Evolutionary conservation across 2,113 vertebrate species (phyloP).

Genomic region (Plestiodon gilberti): DNA sequence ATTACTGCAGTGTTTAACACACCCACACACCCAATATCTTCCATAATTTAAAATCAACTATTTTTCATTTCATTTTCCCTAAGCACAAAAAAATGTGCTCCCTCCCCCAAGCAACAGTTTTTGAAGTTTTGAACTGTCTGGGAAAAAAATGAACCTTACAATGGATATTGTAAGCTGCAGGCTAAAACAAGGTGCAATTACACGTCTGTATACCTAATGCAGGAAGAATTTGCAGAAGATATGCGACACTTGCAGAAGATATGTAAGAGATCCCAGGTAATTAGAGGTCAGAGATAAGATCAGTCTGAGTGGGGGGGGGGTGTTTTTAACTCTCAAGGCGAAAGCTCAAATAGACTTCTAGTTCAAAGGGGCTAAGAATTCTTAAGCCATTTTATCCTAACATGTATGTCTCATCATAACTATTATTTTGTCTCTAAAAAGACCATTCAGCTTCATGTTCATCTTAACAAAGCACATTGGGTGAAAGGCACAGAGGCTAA

Average conservation of each 20-base stretch:
- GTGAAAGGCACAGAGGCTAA: background rate
- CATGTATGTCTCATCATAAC: background rate
- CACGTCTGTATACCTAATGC: background rate
- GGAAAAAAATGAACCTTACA: background rate
- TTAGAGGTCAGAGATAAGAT: background rate
- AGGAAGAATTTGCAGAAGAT: background rate
- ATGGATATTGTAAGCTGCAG: background rate
- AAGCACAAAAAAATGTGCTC: background rate
- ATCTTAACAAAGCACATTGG: too few species aligned
- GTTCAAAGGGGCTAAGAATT: background rate
- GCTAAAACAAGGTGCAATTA: background rate
- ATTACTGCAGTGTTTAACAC: too few species aligned
- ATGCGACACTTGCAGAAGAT: too few species aligned
- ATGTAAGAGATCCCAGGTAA: background rate
- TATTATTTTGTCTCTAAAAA: too few species aligned
- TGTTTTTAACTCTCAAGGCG: too few species aligned
- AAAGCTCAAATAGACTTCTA: background rate
- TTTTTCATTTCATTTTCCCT: background rate
- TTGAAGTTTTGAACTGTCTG: background rate
- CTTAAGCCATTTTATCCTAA: background rate
- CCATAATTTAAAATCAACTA: background rate
- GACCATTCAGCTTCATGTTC: too few species aligned
- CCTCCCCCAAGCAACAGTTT: background rate
- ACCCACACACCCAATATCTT: background rate
- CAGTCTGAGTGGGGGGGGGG: too few species aligned